Base-by-base conservation (phyloP, 1,140 invertebrate genomes). In the Scaptomyza pallida region DNA sequence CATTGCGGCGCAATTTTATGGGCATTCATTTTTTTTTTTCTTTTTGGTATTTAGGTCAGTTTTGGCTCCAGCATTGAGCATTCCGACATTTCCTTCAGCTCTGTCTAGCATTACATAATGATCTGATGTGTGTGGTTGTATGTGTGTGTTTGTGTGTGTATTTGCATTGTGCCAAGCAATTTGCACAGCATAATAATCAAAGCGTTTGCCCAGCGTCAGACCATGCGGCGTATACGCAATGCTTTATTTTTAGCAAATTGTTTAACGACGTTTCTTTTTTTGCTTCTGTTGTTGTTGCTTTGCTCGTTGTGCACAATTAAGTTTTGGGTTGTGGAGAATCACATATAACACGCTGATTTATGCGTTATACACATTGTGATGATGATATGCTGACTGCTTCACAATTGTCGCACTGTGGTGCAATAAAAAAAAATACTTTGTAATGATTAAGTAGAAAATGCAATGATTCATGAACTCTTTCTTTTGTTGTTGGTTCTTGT, bases 211-310 rank as follows among this genome's bases (percentile, higher is more conserved):
- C 65, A 72, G 55, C 51, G 48, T 40, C 43, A 17, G 47, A 21
- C 54, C 57, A 83, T 37, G 72, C 72, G 54, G 62, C 78, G 82
- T 70, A 78, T 86, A 78, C 82, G 82, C 83, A 86, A 88, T 21
- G 43, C n/a, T 86, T 78, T 86, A 86, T 86, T 88, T 86, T 78
- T 86, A 86, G 82, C 67, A 86, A 86, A 86, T 88, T 88, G 78
- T 75, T 86, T 88, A 88, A 86, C 71, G 75, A 88, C 83, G 61
- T 78, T 70, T 57, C 17, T 47, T 43, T 21, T 40, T 16, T 60
- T 59, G 37, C 13, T n/a, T 51, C 33, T 17, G 33, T 9, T 47
- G 16, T 33, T 21, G 12, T 44, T 21, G 17, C 16, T 19, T 17
- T 43, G 26, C 47, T 57, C 55, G 33, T 48, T 40, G 59, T 65